Base-by-base conservation (phyloP, 2,888 invertebrate genomes). In the Eilema sororculum region DNA sequence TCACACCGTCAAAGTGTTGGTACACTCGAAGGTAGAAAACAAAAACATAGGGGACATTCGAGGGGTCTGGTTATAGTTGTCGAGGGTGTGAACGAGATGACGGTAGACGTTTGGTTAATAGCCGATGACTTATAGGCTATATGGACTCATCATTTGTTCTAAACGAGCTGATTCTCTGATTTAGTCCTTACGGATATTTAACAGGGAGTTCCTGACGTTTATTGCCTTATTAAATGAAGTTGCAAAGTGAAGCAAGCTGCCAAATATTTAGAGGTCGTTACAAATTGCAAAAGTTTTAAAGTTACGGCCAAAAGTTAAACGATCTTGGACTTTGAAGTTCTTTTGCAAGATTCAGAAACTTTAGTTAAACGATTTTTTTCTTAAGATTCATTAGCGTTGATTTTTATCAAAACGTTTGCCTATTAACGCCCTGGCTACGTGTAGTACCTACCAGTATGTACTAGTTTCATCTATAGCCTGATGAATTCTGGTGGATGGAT, bases 21-120 rank as follows among this genome's bases (percentile, higher is more conserved):
- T 57, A 71, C 66, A 73, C 67, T 72, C 57, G 71, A 65, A 62
- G 66, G 75, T 67, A 69, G 58, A 75, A 76, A 74, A 78, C 67
- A 79, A 78, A 79, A 74, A 81, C 73, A 77, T 64, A 46, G 73
- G 75, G 78, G 78, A 73, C 75, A 69, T 68, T n/a, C 16, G 61
- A 69, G 58, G 66, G 79, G 69, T 75, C 77, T 73, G 30, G n/a
- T 6, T 78, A 78, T 52, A 60, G 73, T 81, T 71, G 82, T 61
- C 65, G 68, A 73, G 83, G 82, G 76, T 64, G 60, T 59, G 41
- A 67, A 70, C 28, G 70, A 61, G 30, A 22, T 20, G 58, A 20
- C 57, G 73, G 73, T 71, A 71, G 71, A 70, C 72, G 72, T 65
- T 71, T 70, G 77, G 70, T 68, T 68, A 65, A 79, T 73, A 72